These are phyloP conservation scores for Chiridota heheva DNA, from an alignment of 35 echinoderm and acorn worm species.

Conservation along the genomic window DNA sequence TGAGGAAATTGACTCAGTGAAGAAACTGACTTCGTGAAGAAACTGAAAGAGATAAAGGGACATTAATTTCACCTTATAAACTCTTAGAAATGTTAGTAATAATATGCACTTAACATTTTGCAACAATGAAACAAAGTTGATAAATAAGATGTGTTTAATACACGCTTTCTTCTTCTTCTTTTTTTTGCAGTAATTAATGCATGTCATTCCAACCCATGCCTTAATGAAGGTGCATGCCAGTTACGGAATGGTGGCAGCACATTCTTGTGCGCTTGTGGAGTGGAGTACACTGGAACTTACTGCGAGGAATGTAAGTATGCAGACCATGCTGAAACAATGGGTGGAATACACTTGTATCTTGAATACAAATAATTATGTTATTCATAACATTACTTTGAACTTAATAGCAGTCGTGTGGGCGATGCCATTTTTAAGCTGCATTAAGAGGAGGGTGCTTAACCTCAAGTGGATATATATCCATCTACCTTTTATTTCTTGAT, in stretches of 20 bases:
- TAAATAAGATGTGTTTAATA: too few relatives aligned
- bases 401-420: neutral
- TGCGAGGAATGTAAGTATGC: conserved; percentile 48
- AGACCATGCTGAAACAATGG: too few relatives aligned
- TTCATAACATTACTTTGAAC: neutral
- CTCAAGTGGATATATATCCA: neutral
- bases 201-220: conserved; percentile 40
- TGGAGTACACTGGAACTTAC: conserved; percentile 1
- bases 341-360: neutral
- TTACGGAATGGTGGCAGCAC: neutral
- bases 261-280: conserved; percentile 10
- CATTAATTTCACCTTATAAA: too few relatives aligned
- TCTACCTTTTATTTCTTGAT: neutral
- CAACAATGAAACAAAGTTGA: too few relatives aligned
- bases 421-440: neutral
- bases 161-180: too few relatives aligned
- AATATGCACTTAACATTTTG: too few relatives aligned
- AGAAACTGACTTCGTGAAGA: too few relatives aligned
- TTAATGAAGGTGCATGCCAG: conserved; percentile 17
- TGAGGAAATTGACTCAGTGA: too few relatives aligned
- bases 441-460: neutral
- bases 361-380: neutral
- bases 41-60: too few relatives aligned
- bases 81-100: too few relatives aligned
- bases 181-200: conserved; percentile 27